Percentiles rank a stretch among this genome's conserved stretches.
Conservation (phyloP, 2,888 invertebrate genomes). For the Pediacus dermestoides region DNA sequence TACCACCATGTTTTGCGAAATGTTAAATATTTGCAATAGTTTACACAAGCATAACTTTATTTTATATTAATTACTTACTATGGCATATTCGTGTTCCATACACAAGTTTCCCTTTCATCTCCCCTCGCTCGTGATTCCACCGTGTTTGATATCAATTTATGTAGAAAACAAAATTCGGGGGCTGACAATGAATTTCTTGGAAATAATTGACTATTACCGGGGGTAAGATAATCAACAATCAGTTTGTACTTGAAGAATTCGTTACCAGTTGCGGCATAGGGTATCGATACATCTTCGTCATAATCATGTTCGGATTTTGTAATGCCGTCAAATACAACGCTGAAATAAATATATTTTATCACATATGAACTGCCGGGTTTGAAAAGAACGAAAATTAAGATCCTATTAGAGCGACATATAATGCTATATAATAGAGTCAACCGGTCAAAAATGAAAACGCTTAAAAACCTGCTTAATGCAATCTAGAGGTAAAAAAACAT, state of each 20-base stretch:
- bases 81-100: conserved; percentile 31
- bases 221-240: conserved; percentile 58
- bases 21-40: no score
- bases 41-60: no score
- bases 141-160: conserved; percentile 58
- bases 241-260: conserved; percentile 60
- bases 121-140: conserved; percentile 59
- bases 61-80: conserved; percentile 21
- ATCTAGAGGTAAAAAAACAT: no score
- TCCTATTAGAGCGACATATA: no score
- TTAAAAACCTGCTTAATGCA: no score
- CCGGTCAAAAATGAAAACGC: no score
- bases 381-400: no score
- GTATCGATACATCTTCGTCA: conserved; percentile 43
- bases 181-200: conserved; percentile 43
- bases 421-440: no score
- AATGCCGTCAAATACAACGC: conserved; percentile 61
- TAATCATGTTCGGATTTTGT: conserved; percentile 51
- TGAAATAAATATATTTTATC: no score
- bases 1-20: no score
- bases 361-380: no score
- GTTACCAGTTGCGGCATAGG: conserved; percentile 57
- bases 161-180: conserved; percentile 54
- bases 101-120: conserved; percentile 56
- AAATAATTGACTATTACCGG: conserved; percentile 46